Conservation (phyloP, 2,113 vertebrate genomes). For the Ranitomeya variabilis region DNA sequence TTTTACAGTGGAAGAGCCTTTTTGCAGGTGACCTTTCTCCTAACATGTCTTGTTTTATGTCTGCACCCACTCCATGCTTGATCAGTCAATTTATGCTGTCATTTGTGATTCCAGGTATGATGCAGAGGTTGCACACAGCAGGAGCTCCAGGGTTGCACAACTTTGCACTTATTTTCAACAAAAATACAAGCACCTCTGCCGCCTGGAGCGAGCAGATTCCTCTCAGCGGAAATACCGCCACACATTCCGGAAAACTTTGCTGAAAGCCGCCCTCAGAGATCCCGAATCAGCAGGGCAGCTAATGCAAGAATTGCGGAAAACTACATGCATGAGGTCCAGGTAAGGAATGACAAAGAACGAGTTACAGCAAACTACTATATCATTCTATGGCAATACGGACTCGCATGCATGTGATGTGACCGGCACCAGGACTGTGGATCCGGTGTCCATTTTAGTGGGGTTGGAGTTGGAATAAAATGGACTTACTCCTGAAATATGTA, state of each 20-base stretch:
- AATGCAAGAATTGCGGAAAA: conserved; percentile 81
- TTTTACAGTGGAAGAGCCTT: too few relatives aligned
- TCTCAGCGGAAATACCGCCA: conserved; percentile 93
- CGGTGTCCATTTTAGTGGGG: too few relatives aligned
- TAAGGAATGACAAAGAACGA: not conserved
- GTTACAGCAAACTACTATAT: not conserved
- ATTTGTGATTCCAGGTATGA: conserved; percentile 70
- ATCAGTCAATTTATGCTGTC: not conserved
- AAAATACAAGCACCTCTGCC: conserved; percentile 97
- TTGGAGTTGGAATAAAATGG: too few relatives aligned
- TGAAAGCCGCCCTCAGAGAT: conserved; percentile 90
- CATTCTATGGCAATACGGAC: too few relatives aligned
- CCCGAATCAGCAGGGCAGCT: conserved; percentile 87
- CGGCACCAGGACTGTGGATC: too few relatives aligned
- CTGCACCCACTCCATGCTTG: not conserved
- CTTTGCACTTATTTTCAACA: conserved; percentile 98
- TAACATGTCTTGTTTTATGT: too few relatives aligned
- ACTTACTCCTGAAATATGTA: too few relatives aligned
- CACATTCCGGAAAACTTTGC: conserved; percentile 89
- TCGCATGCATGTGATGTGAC: too few relatives aligned
- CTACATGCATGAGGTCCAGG: conserved; percentile 65
- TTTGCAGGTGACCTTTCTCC: too few relatives aligned
- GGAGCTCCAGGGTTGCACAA: conserved; percentile 88
- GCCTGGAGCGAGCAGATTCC: conserved; percentile 90
- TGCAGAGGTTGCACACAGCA: conserved; percentile 77